These are phyloP conservation scores for Nematostella vectensis DNA, from an alignment of 92 coral and sea anemone species.

Conservation along the genomic window DNA sequence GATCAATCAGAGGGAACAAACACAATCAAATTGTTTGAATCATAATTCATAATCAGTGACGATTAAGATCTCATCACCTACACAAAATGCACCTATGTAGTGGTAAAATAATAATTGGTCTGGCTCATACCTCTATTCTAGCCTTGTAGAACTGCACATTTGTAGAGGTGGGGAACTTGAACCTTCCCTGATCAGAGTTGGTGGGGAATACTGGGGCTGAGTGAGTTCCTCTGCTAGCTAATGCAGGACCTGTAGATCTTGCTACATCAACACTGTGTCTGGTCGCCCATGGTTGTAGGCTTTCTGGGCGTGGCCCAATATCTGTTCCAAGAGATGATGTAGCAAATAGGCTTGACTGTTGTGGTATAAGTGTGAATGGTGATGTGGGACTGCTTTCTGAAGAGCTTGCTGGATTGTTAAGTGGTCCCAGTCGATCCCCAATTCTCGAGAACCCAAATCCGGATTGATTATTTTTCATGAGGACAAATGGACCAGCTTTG, in stretches of 20 bases:
- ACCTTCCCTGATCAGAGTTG: constrained; percentile 6
- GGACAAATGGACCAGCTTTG: not conserved
- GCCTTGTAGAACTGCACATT: constrained; percentile 48
- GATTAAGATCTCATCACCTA: too few relatives aligned
- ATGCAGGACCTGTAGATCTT: not conserved
- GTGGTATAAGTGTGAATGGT: not conserved
- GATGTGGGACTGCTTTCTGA: not conserved
- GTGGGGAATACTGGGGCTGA: constrained; percentile 54
- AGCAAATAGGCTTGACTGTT: not conserved
- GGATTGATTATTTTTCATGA: not conserved
- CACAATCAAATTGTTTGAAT: too few relatives aligned
- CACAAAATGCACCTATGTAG: too few relatives aligned
- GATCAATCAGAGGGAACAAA: too few relatives aligned
- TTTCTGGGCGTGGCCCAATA: not conserved
- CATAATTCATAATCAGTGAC: too few relatives aligned
- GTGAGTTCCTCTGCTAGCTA: constrained; percentile 7
- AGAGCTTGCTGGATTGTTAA: not conserved
- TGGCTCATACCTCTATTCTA: constrained; percentile 53
- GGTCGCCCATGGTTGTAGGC: constrained; percentile 15
- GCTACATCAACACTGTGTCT: constrained; percentile 5
- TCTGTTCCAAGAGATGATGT: not conserved
- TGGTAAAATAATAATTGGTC: too few relatives aligned
- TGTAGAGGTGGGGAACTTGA: constrained; percentile 32
- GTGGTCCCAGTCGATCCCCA: not conserved
- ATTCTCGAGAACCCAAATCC: not conserved